Percentiles rank a stretch among this genome's conserved stretches.
These are phyloP conservation scores for Nysson spinosus DNA, from an alignment of 2,888 invertebrate species.

Conservation along the genomic window DNA sequence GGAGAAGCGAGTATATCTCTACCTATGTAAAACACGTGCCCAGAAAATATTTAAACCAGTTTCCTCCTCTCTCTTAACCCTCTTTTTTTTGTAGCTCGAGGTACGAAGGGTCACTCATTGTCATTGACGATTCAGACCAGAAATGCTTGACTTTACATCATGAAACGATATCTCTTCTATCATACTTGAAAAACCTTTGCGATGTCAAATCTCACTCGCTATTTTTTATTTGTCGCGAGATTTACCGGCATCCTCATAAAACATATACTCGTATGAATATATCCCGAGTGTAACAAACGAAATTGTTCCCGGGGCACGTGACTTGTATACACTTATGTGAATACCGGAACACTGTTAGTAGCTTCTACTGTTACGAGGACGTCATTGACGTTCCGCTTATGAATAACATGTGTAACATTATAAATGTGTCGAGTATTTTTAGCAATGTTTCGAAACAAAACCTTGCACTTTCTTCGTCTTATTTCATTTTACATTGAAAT, in stretches of 20 bases:
- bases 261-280: constrained; percentile 15
- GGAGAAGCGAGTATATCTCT: constrained; percentile 60
- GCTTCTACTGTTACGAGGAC: background rate
- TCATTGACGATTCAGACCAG: constrained; percentile 58
- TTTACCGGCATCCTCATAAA: constrained; percentile 4
- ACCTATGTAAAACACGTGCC: constrained; percentile 70
- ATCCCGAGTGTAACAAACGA: background rate
- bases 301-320: background rate
- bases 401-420: no score
- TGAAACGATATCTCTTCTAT: constrained; percentile 9
- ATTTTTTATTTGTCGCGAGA: constrained; percentile 13
- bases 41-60: constrained; percentile 69
- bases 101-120: constrained; percentile 48
- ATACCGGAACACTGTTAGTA: background rate
- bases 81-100: constrained; percentile 10
- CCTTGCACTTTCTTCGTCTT: no score
- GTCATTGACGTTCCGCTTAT: no score
- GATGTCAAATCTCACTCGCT: background rate
- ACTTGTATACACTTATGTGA: background rate
- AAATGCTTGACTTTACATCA: constrained; percentile 36
- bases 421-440: no score
- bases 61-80: constrained; percentile 38
- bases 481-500: no score
- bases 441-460: no score
- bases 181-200: background rate